Base-by-base conservation (phyloP, 1,140 invertebrate species). In the Aricia agestis region DNA sequence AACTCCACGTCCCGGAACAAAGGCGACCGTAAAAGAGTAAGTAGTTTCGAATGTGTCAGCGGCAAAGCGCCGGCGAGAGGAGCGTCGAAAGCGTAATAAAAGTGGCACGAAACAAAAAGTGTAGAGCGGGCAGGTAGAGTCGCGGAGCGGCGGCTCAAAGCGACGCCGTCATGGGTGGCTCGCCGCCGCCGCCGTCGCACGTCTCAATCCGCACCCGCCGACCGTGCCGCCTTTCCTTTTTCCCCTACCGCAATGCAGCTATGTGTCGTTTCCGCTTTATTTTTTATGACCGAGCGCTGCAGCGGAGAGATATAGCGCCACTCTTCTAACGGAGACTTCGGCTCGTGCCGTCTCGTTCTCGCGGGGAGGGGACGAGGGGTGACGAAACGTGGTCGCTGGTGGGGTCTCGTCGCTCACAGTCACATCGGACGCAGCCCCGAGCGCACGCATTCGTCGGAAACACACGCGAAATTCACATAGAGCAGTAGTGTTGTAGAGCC, bases 121-220 rank as follows among this genome's bases (percentile, higher is more conserved):
- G 78, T 76, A 76, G 73, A 73, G 78, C 80, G 83, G 76, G 82
- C 86, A 86, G 84, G 82, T 82, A 88, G 82, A 82, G 83, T 92
- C 92, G 92, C 91, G 92, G 11, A 52, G 93, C 93, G 93, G 93
- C 92, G 89, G 90, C 92, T 93, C 93, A 93, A 93, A 94, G 94
- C 93, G 92, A 77, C 87, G 91, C 93, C 93, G 93, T 93, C 93
- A 94, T 94, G 94, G 93, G 93, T 94, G 93, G 93, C 93, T 92
- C 92, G 93, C 93, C 82, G 86, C 83, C 87, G 84, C 86, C 89
- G 87, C 86, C 90, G 89, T 88, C 83, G 81, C 86, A 87, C 89
- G 84, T 88, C 84, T 86, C 84, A 87, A 86, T 89, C 84, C 85
- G 84, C 82, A 84, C 82, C 86, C 82, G 81, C 83, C 78, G 82